Base-by-base conservation (phyloP, 2,797 vertebrate genomes). In the Enteromius afrohamiltoni region DNA sequence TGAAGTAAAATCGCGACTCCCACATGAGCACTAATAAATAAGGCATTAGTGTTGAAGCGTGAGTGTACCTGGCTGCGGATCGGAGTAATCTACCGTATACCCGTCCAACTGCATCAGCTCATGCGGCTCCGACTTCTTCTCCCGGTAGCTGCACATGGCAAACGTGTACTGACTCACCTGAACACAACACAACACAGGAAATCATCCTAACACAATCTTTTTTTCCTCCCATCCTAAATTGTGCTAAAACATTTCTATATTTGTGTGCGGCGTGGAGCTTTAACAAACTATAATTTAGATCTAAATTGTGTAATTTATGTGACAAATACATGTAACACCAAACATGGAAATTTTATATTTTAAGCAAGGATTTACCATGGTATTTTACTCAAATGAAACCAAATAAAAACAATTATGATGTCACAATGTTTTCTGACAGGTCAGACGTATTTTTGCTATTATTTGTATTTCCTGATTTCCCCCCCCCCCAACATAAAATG, bases 121-220 rank as follows among this genome's bases (percentile, higher is more conserved):
- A 88, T 99, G 97, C 64, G 98, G 97, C 87, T 99, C 98, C 0
- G 97, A 96, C 86, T 98, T 99, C 91, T 98, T 99, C 92, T 99
- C 97, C 94, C 97, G 95, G 86, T 98, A 99, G 93, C 97, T 99
- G 93, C 98, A 99, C 97, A 99, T 99, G 79, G 97, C 98, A 89
- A 99, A 99, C 2, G 98, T 99, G 89, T 99, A 99, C 88, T 99
- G 98, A 92, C 98, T 80, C 78, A 80, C 78, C 78, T 80, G 65
- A 67, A 34, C 26, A 45, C 26, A 45, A 74, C 47, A 74, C 2
- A 53, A 45, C 26, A 77, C 0, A 31, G 75, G 23, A 65, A 1
- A 47, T 19, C 16, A 26, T 42, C 23, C 8, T 10, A 19, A 58
- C 53, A 23, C 40, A 23, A 70, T 14, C 19, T 1, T 14, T 70